Conservation (phyloP, 2,113 vertebrate genomes). For the Mixornis gularis region DNA sequence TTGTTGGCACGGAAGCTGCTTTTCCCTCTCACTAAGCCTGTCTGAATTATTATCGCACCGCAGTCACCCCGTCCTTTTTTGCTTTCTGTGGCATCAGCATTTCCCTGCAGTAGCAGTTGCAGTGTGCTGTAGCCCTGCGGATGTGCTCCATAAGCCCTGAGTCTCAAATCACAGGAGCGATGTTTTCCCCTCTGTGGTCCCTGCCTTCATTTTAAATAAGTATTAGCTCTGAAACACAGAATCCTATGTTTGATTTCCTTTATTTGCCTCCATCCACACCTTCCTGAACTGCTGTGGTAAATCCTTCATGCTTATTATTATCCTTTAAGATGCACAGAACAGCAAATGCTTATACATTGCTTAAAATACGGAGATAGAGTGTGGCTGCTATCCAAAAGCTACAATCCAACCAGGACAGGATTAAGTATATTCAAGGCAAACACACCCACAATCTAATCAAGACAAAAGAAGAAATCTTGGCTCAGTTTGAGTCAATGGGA, state of each 20-base stretch:
- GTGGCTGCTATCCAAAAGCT: neutral
- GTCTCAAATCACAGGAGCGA: neutral
- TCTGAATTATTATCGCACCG: conserved; percentile 58
- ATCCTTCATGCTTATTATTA: conserved; percentile 25
- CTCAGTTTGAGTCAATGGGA: conserved; percentile 15
- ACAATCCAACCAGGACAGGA: conserved; percentile 6
- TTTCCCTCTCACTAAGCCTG: conserved; percentile 63
- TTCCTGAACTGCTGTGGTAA: neutral
- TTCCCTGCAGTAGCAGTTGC: conserved; percentile 42
- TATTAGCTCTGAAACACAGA: neutral
- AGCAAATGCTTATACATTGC: neutral
- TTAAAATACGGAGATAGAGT: neutral
- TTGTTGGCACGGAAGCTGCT: conserved; percentile 34
- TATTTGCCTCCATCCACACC: conserved; percentile 10
- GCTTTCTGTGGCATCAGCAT: conserved; percentile 69
- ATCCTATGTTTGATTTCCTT: neutral
- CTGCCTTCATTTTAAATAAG: neutral
- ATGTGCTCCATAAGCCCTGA: conserved; percentile 35
- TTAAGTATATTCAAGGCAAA: conserved; percentile 41
- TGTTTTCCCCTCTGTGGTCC: neutral
- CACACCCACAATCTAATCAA: conserved; percentile 50
- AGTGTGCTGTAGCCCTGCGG: neutral
- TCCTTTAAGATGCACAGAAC: neutral
- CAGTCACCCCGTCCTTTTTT: conserved; percentile 18
- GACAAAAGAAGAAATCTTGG: conserved; percentile 47